A percentile compares a stretch with the other conserved stretches of the same genome.
Conservation (phyloP, 2,888 invertebrate species). For the Adelphocoris suturalis region DNA sequence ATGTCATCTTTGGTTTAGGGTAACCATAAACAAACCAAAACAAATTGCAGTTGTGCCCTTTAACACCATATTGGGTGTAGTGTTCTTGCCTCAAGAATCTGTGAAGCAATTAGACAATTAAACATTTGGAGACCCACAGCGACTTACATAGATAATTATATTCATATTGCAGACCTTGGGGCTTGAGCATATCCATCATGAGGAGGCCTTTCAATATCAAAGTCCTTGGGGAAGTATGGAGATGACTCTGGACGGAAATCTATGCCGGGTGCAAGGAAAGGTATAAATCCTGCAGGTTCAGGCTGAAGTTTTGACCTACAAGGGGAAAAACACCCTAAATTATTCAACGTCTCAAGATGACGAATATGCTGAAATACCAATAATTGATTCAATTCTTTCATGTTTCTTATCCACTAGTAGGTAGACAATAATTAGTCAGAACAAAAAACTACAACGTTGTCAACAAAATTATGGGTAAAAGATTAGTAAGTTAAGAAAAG, state of each 20-base stretch:
- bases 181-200: constrained; percentile 91
- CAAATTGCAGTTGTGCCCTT: constrained; percentile 92
- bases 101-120: background rate
- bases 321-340: constrained; percentile 29
- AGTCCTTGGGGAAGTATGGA: constrained; percentile 94
- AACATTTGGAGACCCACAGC: background rate
- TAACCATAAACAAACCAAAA: constrained; percentile 98
- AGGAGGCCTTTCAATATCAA: constrained; percentile 92
- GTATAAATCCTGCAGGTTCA: constrained; percentile 88
- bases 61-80: constrained; percentile 94
- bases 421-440: too few relatives aligned
- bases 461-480: too few relatives aligned
- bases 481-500: too few relatives aligned
- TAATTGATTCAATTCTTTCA: too few relatives aligned
- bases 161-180: constrained; percentile 80
- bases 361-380: too few relatives aligned
- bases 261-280: constrained; percentile 88
- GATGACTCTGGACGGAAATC: constrained; percentile 92
- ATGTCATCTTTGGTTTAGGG: constrained; percentile 95
- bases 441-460: too few relatives aligned
- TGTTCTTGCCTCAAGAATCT: constrained; percentile 92
- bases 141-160: background rate
- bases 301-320: constrained; percentile 87
- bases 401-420: too few relatives aligned
- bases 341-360: too few relatives aligned